These are phyloP conservation scores for Cyprinodon diabolis DNA, from an alignment of 2,797 vertebrate species.

Conservation along the genomic window DNA sequence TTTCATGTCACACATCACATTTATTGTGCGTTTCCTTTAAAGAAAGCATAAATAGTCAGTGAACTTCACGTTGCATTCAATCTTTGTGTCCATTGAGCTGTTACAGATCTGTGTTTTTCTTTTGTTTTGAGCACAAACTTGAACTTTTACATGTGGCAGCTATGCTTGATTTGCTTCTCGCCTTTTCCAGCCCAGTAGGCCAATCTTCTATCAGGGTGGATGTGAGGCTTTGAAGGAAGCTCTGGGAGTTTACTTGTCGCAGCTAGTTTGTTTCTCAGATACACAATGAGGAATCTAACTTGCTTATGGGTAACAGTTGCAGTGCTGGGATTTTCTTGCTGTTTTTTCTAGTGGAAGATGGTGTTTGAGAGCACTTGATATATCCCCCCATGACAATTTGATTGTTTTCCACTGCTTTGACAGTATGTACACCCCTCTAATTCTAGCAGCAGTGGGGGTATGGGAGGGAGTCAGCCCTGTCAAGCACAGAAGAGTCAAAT, in stretches of 20 bases:
- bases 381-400: conserved; percentile 68
- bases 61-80: conserved; percentile 24
- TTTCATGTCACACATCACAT: conserved; percentile 11
- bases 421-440: conserved; percentile 55
- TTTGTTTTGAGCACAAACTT: conserved; percentile 41
- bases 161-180: conserved; percentile 67
- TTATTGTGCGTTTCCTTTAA: background rate
- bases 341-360: conserved; percentile 19
- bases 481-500: conserved; percentile 66
- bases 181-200: conserved; percentile 74
- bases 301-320: conserved; percentile 70
- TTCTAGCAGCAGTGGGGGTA: conserved; percentile 58
- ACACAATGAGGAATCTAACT: conserved; percentile 68
- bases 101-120: conserved; percentile 44
- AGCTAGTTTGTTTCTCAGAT: conserved; percentile 73
- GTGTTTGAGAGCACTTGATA: conserved; percentile 62
- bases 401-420: conserved; percentile 67
- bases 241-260: conserved; percentile 68
- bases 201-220: conserved; percentile 51
- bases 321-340: conserved; percentile 46
- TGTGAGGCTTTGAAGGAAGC: conserved; percentile 56
- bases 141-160: conserved; percentile 53
- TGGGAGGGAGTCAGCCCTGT: conserved; percentile 66
- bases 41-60: background rate
- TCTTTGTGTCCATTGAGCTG: conserved; percentile 44